Conservation (phyloP, 2,888 invertebrate genomes). For the Endomychus coccineus region DNA sequence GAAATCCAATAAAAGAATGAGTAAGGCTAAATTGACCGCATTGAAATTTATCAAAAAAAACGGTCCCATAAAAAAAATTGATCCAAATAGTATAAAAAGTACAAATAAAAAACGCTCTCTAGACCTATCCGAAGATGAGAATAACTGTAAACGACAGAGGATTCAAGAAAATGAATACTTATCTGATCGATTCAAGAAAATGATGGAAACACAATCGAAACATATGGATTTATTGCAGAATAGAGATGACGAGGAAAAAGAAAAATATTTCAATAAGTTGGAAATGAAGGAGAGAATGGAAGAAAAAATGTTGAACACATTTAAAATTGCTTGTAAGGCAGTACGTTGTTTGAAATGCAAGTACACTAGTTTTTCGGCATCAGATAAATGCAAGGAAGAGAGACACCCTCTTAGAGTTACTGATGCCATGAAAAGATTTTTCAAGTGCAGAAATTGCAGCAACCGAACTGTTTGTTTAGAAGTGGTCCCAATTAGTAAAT, state of each 20-base stretch:
- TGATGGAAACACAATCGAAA: conserved; percentile 66
- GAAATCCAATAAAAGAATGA: conserved; percentile 49
- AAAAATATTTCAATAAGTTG: conserved; percentile 79
- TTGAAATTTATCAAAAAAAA: conserved; percentile 59
- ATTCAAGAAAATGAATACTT: conserved; percentile 44
- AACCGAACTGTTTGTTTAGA: conserved; percentile 75
- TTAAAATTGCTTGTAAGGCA: conserved; percentile 78
- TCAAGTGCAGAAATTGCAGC: conserved; percentile 82
- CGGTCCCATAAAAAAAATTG: conserved; percentile 58
- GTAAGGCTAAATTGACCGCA: conserved; percentile 64
- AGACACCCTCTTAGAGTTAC: conserved; percentile 72
- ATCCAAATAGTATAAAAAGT: conserved; percentile 56
- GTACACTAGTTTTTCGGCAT: conserved; percentile 82
- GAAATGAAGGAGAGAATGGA: conserved; percentile 91
- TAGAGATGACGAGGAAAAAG: conserved; percentile 69
- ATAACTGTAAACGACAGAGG: conserved; percentile 44
- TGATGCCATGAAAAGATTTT: conserved; percentile 84
- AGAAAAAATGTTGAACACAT: conserved; percentile 84
- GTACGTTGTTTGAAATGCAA: conserved; percentile 84
- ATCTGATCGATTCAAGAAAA: conserved; percentile 65
- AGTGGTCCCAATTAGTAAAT: conserved; percentile 68
- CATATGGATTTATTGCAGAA: conserved; percentile 65
- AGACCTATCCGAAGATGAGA: conserved; percentile 28
- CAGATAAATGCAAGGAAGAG: conserved; percentile 80
- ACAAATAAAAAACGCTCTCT: conserved; percentile 28